phyloP scores from a whole-genome alignment of 1,140 invertebrate genomes.

The Chionoecetes opilio region DNA sequence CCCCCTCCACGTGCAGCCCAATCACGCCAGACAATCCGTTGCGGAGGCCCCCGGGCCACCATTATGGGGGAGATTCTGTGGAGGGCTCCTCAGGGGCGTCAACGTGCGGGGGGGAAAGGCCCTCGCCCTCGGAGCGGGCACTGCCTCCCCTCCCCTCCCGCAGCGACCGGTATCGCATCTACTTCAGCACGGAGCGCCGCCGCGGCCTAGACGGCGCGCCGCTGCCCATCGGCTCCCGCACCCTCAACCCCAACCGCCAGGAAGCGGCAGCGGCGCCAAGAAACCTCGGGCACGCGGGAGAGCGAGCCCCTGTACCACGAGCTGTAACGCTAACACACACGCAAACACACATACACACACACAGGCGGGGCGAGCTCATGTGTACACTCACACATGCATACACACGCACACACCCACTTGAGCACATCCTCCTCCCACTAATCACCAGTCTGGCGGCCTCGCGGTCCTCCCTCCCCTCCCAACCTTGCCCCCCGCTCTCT shows the following conservation, averaged over 20 bases:
- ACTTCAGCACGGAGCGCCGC: constrained; percentile 75
- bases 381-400: background rate
- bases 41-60: constrained; percentile 47
- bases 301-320: constrained; percentile 72
- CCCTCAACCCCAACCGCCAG: constrained; percentile 63
- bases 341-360: constrained; percentile 42
- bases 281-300: constrained; percentile 55
- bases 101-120: constrained; percentile 59
- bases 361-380: background rate
- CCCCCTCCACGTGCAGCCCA: constrained; percentile 68
- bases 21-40: constrained; percentile 63
- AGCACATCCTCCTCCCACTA: constrained; percentile 28
- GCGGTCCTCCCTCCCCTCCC: background rate
- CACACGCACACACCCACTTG: constrained; percentile 58
- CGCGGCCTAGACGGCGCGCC: constrained; percentile 67
- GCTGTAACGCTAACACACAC: constrained; percentile 66
- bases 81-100: constrained; percentile 71
- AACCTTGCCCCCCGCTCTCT: background rate
- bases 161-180: constrained; percentile 78
- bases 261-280: constrained; percentile 69
- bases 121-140: constrained; percentile 59
- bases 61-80: constrained; percentile 56
- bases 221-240: constrained; percentile 44
- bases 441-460: background rate
- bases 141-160: constrained; percentile 75